These are phyloP conservation scores for Pygmarrhopalites habei DNA, from an alignment of 1,140 invertebrate species.

Conservation along the genomic window DNA sequence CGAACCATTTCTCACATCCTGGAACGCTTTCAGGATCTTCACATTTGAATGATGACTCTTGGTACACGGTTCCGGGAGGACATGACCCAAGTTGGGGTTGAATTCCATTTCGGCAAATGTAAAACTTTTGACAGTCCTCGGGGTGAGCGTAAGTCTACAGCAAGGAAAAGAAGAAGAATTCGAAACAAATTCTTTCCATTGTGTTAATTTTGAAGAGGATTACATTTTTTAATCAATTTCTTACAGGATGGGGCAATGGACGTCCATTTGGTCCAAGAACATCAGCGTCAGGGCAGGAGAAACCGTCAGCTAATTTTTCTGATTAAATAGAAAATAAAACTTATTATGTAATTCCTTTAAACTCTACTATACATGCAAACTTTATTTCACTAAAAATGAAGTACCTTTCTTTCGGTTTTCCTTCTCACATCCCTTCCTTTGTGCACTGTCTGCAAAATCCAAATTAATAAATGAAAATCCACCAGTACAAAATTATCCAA, in stretches of 20 bases:
- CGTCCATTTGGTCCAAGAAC: slow-evolving; percentile 60
- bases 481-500: too few species aligned
- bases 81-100: slow-evolving; percentile 69
- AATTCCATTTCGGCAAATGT: slow-evolving; percentile 71
- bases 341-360: too few species aligned
- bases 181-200: too few species aligned
- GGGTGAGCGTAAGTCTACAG: slow-evolving; percentile 71
- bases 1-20: slow-evolving; percentile 72
- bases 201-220: too few species aligned
- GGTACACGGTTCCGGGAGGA: slow-evolving; percentile 67
- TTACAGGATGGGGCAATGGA: slow-evolving; percentile 66
- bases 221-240: too few species aligned
- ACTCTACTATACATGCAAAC: too few species aligned
- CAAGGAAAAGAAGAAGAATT: too few species aligned
- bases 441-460: slow-evolving; percentile 39
- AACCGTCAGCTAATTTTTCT: slow-evolving; percentile 65
- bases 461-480: too few species aligned
- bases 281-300: slow-evolving; percentile 66
- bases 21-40: slow-evolving; percentile 69
- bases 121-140: slow-evolving; percentile 76
- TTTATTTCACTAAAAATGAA: too few species aligned
- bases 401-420: slow-evolving; percentile 56
- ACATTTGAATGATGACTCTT: slow-evolving; percentile 69
- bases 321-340: slow-evolving; percentile 32
- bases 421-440: slow-evolving; percentile 55